phyloP scores from a whole-genome alignment of 2,797 vertebrate genomes.

The Lacerta viridis region DNA sequence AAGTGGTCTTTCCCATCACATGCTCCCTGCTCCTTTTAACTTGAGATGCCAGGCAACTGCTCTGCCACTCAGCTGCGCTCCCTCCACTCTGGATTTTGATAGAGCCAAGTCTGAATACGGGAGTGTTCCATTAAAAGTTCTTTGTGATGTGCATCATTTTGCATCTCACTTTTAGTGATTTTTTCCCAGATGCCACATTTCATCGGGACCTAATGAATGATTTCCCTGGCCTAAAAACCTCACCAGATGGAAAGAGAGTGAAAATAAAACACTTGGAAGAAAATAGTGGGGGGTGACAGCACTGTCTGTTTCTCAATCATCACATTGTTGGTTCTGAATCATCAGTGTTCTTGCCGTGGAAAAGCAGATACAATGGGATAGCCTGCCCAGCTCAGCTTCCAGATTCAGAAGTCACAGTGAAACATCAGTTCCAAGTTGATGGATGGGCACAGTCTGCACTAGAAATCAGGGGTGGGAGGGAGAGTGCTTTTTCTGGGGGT shows the following conservation, averaged over 20 bases:
- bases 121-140: not conserved
- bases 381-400: not conserved
- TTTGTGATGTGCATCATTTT: too few relatives aligned
- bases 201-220: not conserved
- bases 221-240: not conserved
- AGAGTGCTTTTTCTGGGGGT: too few relatives aligned
- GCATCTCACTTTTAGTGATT: not conserved
- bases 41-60: not conserved
- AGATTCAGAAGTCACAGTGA: not conserved
- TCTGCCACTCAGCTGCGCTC: not conserved
- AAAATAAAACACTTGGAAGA: too few relatives aligned
- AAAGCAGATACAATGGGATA: not conserved
- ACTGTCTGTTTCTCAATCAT: not conserved
- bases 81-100: not conserved
- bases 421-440: not conserved
- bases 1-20: too few relatives aligned
- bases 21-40: not conserved
- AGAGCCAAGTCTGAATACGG: not conserved
- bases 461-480: not conserved
- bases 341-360: not conserved
- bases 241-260: not conserved
- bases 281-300: not conserved
- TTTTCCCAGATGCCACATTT: not conserved
- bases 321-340: not conserved
- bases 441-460: not conserved